Base-by-base conservation (phyloP, 2,797 vertebrate species). In the Dromococcyx pavoninus region DNA sequence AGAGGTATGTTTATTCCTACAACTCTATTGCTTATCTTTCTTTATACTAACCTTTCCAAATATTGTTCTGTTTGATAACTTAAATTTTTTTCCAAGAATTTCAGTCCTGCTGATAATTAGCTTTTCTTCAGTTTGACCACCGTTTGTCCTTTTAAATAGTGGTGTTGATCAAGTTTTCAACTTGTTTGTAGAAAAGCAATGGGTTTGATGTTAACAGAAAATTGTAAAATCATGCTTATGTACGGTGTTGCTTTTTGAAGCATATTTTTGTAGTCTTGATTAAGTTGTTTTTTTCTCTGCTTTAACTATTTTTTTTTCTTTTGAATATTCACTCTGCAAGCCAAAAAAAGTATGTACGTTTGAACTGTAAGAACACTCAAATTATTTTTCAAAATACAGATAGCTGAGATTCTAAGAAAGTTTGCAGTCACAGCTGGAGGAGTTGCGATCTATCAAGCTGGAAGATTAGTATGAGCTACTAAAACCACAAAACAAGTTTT, bases 101-200 rank as follows among this genome's bases (percentile, higher is more conserved):
- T 87, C 37, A 89, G 35, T 75, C 82, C 62, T 91, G 75, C 57
- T 92, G 80, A 60, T 94, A 43, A 65, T 84, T 90, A 64, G n/a
- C 33, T 85, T 79, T 28, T 88, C 37, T 95, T 90, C 58, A 66
- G 70, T 96, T 96, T 97, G 93, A 87, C 78, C 39, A 77, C 44
- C 67, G 33, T 61, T 71, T 91, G 10, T 90, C 69, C 24, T 90
- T 80, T 33, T 75, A 61, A 91, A 61, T 30, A 79, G 46, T 25
- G 27, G 23, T 66, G 57, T 35, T 71, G 61, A 30, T 79, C 32
- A 82, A 39, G 13, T 53, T 60, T 88, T 91, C 75, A 67, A 56
- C 10, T 22, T 24, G 21, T 80, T 66, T 43, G 9, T n/a, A n/a
- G n/a, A n/a, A n/a, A n/a, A n/a, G n/a, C n/a, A n/a, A n/a, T n/a